Conservation (phyloP, 2,113 vertebrate genomes). For the Suncus etruscus region DNA sequence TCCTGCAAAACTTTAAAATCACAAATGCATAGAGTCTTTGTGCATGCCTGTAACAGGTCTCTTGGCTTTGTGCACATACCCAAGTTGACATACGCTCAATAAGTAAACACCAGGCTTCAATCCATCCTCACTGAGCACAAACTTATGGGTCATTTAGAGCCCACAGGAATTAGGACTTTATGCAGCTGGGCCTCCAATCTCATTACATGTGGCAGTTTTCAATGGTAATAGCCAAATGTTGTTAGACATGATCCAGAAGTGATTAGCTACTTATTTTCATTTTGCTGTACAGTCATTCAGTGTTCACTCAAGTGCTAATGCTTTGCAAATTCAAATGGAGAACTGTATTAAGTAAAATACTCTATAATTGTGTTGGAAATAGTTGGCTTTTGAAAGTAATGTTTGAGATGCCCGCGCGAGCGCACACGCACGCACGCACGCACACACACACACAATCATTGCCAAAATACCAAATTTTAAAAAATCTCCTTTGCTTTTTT, state of each 20-base stretch:
- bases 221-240: slow-evolving; percentile 16
- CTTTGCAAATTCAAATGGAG: slow-evolving; percentile 62
- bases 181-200: not conserved
- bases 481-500: no score
- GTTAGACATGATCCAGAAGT: slow-evolving; percentile 56
- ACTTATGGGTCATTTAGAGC: not conserved
- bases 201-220: not conserved
- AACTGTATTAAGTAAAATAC: slow-evolving; percentile 55
- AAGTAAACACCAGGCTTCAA: not conserved
- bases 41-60: no score
- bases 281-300: slow-evolving; percentile 61
- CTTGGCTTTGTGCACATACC: not conserved
- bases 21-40: not conserved
- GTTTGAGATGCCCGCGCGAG: not conserved
- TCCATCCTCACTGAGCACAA: not conserved
- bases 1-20: not conserved
- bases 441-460: not conserved
- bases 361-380: slow-evolving; percentile 60
- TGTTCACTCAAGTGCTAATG: slow-evolving; percentile 57
- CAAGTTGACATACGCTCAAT: not conserved
- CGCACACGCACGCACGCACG: not conserved
- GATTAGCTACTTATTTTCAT: slow-evolving; percentile 70
- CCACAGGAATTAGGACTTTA: not conserved
- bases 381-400: slow-evolving; percentile 50
- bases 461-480: slow-evolving; percentile 1